Evolutionary conservation across 2,797 vertebrate species (phyloP), one percentile per base, ranked within the genome.

Genomic region (Coregonus suidteri): DNA sequence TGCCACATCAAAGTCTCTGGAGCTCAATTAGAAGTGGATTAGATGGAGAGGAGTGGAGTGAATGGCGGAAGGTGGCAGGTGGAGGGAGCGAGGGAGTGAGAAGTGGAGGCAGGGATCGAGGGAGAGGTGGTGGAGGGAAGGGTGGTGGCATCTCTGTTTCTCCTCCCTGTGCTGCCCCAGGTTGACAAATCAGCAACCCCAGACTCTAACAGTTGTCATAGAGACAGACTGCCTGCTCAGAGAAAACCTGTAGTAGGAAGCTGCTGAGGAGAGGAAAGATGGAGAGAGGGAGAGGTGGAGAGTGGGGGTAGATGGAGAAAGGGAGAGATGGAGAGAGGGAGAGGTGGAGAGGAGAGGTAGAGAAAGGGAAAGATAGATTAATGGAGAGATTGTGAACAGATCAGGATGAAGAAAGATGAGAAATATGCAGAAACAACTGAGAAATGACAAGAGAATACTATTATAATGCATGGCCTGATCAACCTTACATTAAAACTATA

Each of bases 11-110:
- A 95, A 96, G 96, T 98, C 97, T 98, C 98, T 95, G 94, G 97
- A 98, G 98, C 96, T 97, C 97, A 99, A 99, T 99, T 99, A 99
- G 98, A 98, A 97, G 95, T 96, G 98, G 96, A 99, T 98, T 98
- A 99, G 95, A 96, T 94, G 95, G 94, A 97, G 96, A 62, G 59
- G 20, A 95, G 96, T 94, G 95, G 94, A 97, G 96, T 47, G 41
- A 47, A 47, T 97, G 95, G 94, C 94, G 95, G 95, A 94, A 95
- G 96, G 91, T 94, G 93, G 95, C 93, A 62, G 59, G 7, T 20
- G 6, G 59, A n/a, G 54, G 54, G 6, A 99, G 99, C 98, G 59
- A 18, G 54, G 54, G 18, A 99, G 99, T 98, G 99, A 99, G 98
- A 98, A 97, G 95, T 96, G 97, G 96, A 99, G 98, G 98, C 1